Evolutionary conservation across 92 coral and sea anemone genomes (phyloP).

Genomic region (Palythoa caribaeorum): DNA sequence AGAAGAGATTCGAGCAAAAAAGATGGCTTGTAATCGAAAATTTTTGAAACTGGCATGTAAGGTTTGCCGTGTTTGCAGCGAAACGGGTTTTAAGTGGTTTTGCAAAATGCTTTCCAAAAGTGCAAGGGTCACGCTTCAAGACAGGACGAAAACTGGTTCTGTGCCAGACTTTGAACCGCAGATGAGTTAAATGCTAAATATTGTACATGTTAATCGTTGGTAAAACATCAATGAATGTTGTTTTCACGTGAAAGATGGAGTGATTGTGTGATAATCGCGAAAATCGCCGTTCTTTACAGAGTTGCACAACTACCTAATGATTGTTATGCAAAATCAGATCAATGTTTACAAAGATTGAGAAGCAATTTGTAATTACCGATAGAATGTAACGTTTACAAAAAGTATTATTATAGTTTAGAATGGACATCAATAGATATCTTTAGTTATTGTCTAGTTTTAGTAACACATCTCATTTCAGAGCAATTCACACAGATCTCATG

Average conservation of each 20-base stretch:
- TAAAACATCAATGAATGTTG: neutral
- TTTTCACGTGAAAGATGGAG: neutral
- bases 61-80: neutral
- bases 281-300: neutral
- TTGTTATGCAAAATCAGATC: neutral
- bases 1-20: neutral
- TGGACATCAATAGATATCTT: too few species aligned
- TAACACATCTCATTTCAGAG: too few species aligned
- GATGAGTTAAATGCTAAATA: neutral
- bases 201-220: neutral
- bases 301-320: neutral
- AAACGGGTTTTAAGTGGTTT: constrained; percentile 16
- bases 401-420: too few species aligned
- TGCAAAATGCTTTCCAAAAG: constrained; percentile 4
- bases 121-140: constrained; percentile 21
- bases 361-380: neutral
- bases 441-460: too few species aligned
- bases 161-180: neutral
- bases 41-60: neutral
- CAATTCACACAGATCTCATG: too few species aligned
- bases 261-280: neutral
- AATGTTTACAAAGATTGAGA: neutral
- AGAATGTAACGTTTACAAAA: neutral
- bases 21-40: neutral
- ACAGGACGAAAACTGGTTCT: neutral